Conservation (phyloP, 2,113 vertebrate genomes). For the Nymphicus hollandicus region DNA sequence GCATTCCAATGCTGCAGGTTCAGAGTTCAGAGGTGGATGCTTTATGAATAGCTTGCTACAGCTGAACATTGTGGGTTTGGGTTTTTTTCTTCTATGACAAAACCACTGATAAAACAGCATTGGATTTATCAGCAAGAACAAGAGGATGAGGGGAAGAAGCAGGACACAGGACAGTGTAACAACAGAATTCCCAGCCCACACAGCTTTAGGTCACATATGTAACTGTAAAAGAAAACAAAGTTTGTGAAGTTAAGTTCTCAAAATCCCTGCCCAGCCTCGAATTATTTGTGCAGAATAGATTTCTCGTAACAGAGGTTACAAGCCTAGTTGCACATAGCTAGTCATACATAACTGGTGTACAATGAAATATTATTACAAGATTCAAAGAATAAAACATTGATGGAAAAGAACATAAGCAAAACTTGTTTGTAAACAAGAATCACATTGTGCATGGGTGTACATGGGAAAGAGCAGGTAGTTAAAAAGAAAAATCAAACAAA, state of each 20-base stretch:
- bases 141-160: not conserved
- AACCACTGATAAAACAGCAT: not conserved
- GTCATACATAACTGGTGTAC: not conserved
- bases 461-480: not conserved
- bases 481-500: not conserved
- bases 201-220: not conserved
- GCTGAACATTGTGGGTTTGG: not conserved
- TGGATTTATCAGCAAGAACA: not conserved
- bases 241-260: not conserved
- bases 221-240: not conserved
- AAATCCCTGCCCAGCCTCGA: not conserved
- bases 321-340: not conserved
- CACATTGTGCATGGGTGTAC: not conserved
- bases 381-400: not conserved
- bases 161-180: not conserved
- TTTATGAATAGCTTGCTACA: not conserved
- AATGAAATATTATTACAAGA: not conserved
- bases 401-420: not conserved
- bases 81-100: not conserved
- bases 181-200: not conserved
- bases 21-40: not conserved
- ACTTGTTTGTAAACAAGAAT: not conserved
- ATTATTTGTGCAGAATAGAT: not conserved
- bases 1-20: not conserved
- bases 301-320: not conserved